A percentile compares a stretch with the other conserved stretches of the same genome.
Evolutionary conservation across 2,888 invertebrate species (phyloP).

Genomic region (Drosophila demipolita): DNA sequence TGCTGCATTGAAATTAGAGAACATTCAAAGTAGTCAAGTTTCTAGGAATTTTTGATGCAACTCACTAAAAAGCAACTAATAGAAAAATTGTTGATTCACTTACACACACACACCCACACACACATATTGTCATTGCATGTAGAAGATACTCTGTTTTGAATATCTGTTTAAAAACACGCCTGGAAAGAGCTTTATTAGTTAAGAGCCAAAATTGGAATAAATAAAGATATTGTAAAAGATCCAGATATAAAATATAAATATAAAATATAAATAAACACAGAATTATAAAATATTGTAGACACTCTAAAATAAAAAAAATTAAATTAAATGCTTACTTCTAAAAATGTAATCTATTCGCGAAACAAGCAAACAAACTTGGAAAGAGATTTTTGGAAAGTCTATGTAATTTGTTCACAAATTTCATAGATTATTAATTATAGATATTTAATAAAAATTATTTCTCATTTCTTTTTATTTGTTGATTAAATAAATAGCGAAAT

Average conservation of each 20-base stretch:
- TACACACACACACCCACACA: constrained; percentile 20
- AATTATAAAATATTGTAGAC: background rate
- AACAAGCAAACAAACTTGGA: background rate
- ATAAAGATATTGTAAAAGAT: background rate
- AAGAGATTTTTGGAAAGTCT: background rate
- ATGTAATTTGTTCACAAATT: too few species aligned
- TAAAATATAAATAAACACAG: background rate
- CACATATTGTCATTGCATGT: constrained; percentile 42
- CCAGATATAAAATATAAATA: background rate
- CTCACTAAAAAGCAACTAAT: constrained; percentile 27
- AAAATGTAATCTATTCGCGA: background rate
- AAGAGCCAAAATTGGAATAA: background rate
- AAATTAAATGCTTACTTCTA: background rate
- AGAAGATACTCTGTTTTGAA: constrained; percentile 3
- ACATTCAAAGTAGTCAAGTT: constrained; percentile 54
- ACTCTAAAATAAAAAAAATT: background rate
- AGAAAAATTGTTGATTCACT: constrained; percentile 47
- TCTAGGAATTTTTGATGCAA: constrained; percentile 61
- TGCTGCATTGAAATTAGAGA: constrained; percentile 62
- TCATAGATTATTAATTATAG: background rate
- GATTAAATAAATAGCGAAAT: background rate
- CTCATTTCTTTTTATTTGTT: background rate
- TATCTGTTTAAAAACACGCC: background rate
- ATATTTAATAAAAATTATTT: background rate
- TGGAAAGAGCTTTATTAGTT: background rate